These are phyloP conservation scores for Zingel zingel DNA, from an alignment of 2,113 vertebrate genomes.

Conservation along the genomic window DNA sequence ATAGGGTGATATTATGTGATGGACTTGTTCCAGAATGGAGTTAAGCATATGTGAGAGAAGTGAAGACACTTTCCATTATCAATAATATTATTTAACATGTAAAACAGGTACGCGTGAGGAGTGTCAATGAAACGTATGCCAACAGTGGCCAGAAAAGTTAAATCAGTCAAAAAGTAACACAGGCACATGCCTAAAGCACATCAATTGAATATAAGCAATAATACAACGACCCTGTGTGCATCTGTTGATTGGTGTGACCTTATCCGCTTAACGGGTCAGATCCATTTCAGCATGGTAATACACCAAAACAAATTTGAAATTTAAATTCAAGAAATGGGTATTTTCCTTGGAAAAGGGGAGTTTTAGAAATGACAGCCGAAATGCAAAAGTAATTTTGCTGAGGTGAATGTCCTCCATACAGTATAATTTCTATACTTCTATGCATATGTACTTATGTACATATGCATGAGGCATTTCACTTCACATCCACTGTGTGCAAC, in stretches of 20 bases:
- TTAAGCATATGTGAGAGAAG: constrained; percentile 47
- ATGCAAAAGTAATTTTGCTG: constrained; percentile 38
- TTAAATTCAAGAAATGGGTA: constrained; percentile 41
- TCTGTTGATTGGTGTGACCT: constrained; percentile 52
- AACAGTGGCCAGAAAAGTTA: not conserved
- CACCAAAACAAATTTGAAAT: constrained; percentile 46
- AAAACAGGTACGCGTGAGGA: not conserved
- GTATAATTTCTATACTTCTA: constrained; percentile 48
- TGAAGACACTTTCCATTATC: constrained; percentile 11
- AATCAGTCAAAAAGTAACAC: not conserved
- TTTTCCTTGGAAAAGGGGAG: constrained; percentile 3
- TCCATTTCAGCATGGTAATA: constrained; percentile 33
- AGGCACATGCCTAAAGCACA: not conserved
- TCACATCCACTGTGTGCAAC: constrained; percentile 4
- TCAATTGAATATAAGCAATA: not conserved
- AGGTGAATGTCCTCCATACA: constrained; percentile 34
- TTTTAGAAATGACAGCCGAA: constrained; percentile 39
- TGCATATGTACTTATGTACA: no score
- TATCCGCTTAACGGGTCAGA: constrained; percentile 33
- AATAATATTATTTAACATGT: not conserved
- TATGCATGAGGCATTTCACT: constrained; percentile 62
- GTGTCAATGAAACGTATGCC: not conserved
- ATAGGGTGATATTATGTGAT: constrained; percentile 43
- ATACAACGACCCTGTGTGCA: constrained; percentile 10
- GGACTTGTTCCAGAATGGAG: constrained; percentile 32